These are phyloP conservation scores for Ophion costatus DNA, from an alignment of 2,888 invertebrate species.

Conservation along the genomic window DNA sequence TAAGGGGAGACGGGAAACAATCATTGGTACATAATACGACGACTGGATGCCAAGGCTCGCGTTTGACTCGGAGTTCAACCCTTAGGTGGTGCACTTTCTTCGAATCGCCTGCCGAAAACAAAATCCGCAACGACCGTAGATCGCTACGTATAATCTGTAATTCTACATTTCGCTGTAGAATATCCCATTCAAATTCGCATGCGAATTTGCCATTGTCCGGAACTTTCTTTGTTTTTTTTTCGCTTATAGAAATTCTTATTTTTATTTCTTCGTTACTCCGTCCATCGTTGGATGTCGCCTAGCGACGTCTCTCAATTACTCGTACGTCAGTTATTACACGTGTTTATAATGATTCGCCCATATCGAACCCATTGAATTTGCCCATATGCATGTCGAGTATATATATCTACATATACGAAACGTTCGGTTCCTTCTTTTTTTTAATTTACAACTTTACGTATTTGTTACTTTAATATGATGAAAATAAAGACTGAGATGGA, in stretches of 20 bases:
- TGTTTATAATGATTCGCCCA: conserved; percentile 46
- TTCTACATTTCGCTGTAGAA: conserved; percentile 9
- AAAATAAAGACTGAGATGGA: conserved; percentile 71
- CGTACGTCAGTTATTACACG: conserved; percentile 19
- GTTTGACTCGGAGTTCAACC: not conserved
- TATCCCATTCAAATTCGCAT: not conserved
- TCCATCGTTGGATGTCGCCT: conserved; percentile 53
- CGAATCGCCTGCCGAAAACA: not conserved
- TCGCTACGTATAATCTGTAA: not conserved
- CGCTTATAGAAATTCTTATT: conserved; percentile 5
- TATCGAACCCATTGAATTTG: conserved; percentile 46
- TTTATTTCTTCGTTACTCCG: conserved; percentile 56
- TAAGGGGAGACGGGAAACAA: not conserved
- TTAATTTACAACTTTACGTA: conserved; percentile 53
- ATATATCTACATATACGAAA: conserved; percentile 17
- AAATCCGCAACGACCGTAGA: not conserved
- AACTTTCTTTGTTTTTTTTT: conserved; percentile 20
- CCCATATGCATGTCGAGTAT: not conserved
- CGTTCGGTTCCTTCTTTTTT: conserved; percentile 38
- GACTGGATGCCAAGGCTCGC: not conserved
- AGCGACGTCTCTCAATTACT: conserved; percentile 39
- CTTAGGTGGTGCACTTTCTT: not conserved
- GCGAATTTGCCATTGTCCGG: not conserved
- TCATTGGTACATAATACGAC: not conserved
- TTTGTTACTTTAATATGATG: conserved; percentile 62